A percentile compares a stretch with the other conserved stretches of the same genome.
Conservation (phyloP, 1,140 invertebrate species). For the Pinna nobilis region DNA sequence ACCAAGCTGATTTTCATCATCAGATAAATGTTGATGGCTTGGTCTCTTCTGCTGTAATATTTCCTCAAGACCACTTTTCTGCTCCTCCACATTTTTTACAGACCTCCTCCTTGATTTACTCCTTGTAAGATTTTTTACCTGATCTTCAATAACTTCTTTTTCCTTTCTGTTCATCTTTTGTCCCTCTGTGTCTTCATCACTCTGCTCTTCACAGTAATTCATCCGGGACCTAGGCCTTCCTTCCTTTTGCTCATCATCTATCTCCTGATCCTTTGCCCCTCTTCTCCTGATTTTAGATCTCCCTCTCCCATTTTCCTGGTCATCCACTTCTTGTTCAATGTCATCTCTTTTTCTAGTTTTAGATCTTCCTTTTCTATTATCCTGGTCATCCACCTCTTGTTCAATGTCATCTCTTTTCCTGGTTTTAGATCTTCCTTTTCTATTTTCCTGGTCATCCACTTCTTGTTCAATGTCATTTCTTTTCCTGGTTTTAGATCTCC, state of each 20-base stretch:
- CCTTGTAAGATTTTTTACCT: no score
- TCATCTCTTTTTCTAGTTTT: neutral
- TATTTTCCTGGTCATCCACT: neutral
- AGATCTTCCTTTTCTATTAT: neutral
- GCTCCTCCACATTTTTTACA: no score
- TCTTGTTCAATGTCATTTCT: neutral
- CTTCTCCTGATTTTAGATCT: slow-evolving; percentile 11
- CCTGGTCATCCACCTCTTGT: neutral
- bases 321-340: neutral
- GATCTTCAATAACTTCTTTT: no score
- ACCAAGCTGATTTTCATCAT: no score
- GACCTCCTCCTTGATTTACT: slow-evolving; percentile 1
- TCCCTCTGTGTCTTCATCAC: slow-evolving; percentile 13
- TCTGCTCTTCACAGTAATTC: neutral
- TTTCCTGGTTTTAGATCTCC: neutral
- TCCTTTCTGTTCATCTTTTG: slow-evolving; percentile 19
- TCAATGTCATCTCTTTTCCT: neutral
- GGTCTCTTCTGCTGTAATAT: no score
- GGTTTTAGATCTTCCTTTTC: slow-evolving; percentile 7
- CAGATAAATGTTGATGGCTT: no score
- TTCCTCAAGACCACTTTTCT: no score
- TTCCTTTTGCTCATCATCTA: neutral
- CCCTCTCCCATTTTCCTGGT: slow-evolving; percentile 1
- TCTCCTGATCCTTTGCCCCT: neutral
- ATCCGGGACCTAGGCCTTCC: neutral